Base-by-base conservation (phyloP, 2,797 vertebrate genomes). In the Rallus crepitans region DNA sequence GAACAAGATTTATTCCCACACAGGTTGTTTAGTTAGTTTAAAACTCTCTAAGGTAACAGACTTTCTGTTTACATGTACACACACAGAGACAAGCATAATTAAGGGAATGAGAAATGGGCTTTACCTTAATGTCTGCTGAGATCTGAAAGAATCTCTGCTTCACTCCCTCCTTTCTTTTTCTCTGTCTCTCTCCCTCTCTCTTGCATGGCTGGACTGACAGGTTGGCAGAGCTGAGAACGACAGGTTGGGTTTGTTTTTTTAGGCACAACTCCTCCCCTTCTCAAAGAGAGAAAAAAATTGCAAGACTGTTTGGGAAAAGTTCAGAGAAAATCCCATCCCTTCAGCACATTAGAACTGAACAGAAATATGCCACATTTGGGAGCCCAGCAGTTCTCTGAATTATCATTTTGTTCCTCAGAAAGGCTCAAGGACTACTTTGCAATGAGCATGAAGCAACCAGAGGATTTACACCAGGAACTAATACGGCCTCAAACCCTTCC, bases 231-330 rank as follows among this genome's bases (percentile, higher is more conserved):
- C 88, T 95, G 77, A 97, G 93, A 88, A 95, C 45, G 82, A 96
- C 96, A 97, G 96, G 96, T 97, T 97, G 90, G 96, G 96, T 97
- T 96, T 97, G 95, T 94, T 96, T 97, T 97, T 95, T 96, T 95
- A 97, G 92, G 87, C 86, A 72, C 86, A 97, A 95, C 94, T 96
- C 95, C 93, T 95, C 93, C 94, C 96, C 50, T 37, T 95, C 94
- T 91, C 87, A 90, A 93, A 95, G 93, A 79, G 47, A 93, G 87
- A 75, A 88, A 90, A 84, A 52, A 89, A 92, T 68, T 28, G 71
- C 70, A 71, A 91, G 92, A 95, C 24, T 57, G 76, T 86, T 94
- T 95, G 78, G 79, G 87, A 89, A 92, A 90, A 95, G 86, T 94
- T 95, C 84, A 63, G 82, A 96, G 87, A 93, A 96, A 95, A 93